phyloP scores from a whole-genome alignment of 2,797 vertebrate species.

The Botia kubotai region DNA sequence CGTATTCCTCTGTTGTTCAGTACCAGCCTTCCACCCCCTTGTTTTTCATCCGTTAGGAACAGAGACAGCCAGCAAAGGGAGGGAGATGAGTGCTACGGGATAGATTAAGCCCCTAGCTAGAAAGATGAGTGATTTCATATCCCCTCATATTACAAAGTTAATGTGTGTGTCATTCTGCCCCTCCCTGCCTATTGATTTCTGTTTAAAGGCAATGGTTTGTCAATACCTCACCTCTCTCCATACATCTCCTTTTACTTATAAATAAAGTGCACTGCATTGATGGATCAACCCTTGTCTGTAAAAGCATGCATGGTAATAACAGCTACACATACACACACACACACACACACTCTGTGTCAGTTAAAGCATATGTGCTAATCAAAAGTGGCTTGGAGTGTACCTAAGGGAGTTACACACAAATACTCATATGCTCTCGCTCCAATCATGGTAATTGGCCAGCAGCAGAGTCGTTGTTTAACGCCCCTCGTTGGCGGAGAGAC shows the following conservation, averaged over 20 bases:
- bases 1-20: conserved; percentile 12
- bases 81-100: conserved; percentile 4
- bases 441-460: conserved; percentile 81
- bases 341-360: conserved; percentile 13
- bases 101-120: conserved; percentile 35
- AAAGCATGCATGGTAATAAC: conserved; percentile 93
- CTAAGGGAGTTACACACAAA: conserved; percentile 34
- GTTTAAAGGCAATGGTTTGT: conserved; percentile 90
- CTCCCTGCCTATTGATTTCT: conserved; percentile 81
- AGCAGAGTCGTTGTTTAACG: conserved; percentile 77
- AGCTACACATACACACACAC: conserved; percentile 63
- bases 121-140: conserved; percentile 73
- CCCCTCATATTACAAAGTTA: conserved; percentile 75
- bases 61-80: neutral
- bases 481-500: conserved; percentile 74
- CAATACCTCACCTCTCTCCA: conserved; percentile 87
- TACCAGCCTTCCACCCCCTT: neutral
- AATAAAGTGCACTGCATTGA: conserved; percentile 96
- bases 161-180: conserved; percentile 73
- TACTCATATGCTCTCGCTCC: conserved; percentile 66
- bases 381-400: conserved; percentile 44
- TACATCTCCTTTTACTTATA: conserved; percentile 97
- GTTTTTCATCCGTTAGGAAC: neutral
- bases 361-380: conserved; percentile 60
- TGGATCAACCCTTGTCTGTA: conserved; percentile 87